phyloP scores from a whole-genome alignment of 2,888 invertebrate species.

The Lepetodrilus schrolli region DNA sequence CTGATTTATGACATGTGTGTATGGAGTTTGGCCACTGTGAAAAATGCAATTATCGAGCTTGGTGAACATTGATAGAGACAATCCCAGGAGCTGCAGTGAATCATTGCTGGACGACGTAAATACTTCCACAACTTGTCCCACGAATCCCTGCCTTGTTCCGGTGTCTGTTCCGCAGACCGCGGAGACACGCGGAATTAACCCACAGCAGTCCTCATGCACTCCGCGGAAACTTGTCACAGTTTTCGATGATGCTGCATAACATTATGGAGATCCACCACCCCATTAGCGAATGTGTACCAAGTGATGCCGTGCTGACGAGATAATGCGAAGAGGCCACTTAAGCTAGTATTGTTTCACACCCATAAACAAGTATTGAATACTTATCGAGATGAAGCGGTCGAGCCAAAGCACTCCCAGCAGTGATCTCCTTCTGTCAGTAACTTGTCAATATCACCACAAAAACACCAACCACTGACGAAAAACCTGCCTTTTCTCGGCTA shows the following conservation, averaged over 20 bases:
- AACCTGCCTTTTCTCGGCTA: too few relatives aligned
- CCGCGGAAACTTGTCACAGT: neutral
- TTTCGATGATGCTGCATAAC: neutral
- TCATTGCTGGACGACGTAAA: conserved; percentile 32
- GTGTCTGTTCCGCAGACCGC: neutral
- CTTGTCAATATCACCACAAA: too few relatives aligned
- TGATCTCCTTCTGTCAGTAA: too few relatives aligned
- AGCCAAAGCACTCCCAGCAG: too few relatives aligned
- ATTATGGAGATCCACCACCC: neutral
- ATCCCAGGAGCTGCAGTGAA: conserved; percentile 43
- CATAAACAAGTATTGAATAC: too few relatives aligned
- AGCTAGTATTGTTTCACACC: too few relatives aligned
- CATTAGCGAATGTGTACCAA: too few relatives aligned
- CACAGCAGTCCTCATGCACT: conserved; percentile 3
- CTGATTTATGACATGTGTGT: conserved; percentile 42
- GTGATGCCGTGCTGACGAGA: too few relatives aligned
- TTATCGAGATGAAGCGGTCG: too few relatives aligned
- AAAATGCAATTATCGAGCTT: conserved; percentile 43
- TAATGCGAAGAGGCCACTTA: too few relatives aligned
- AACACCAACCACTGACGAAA: too few relatives aligned
- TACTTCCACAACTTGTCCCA: conserved; percentile 6
- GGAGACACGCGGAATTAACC: conserved; percentile 2
- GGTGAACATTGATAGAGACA: conserved; percentile 41
- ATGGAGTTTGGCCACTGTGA: conserved; percentile 35
- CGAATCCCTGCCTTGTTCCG: neutral